Base-by-base conservation (phyloP, 2,888 invertebrate species). In the Machimus atricapillus region DNA sequence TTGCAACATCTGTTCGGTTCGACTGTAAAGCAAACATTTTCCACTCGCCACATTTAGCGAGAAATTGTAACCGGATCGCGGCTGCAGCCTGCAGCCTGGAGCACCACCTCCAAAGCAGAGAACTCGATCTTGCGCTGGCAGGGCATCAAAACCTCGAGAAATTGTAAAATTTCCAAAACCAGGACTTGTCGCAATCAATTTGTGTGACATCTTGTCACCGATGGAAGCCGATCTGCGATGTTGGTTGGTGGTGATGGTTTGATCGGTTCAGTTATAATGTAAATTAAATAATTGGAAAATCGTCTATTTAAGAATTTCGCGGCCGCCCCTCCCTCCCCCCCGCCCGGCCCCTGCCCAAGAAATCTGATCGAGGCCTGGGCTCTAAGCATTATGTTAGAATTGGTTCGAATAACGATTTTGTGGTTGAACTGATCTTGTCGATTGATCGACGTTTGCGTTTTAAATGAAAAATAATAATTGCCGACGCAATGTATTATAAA, bases 271-370 rank as follows among this genome's bases (percentile, higher is more conserved):
- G 56, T 86, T 77, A 77, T 77, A 77, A 86, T 86, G 86, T 86
- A 86, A 77, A 77, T 86, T 86, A 86, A 86, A 86, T 86, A 86
- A 86, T 86, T 86, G 86, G 86, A 86, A 86, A 86, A 86, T 86
- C 37, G 77, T 86, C 86, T 86, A 86, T 86, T 86, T 86, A 86
- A 86, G 52, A 86, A 86, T 76, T 86, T 76, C 46, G 74, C 73
- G 37, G 46, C 27, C 46, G 16, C 37, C 19, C 34, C 1, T 14
- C 23, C 37, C 37, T 7, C 37, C 19, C 34, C 1, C 5, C 23
- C 37, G 23, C 82, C 16, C 16, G 4, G 16, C 43, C 43, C 43
- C 14, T 4, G 14, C 16, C 9, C 19, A 19, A 40, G 82, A 58
- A 82, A 82, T 19, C 37, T 2, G 82, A 82, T 5, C n/a, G 82